Percentiles rank a stretch among this genome's conserved stretches.
Conservation (phyloP, 2,888 invertebrate genomes). For the Patella ulyssiponensis region DNA sequence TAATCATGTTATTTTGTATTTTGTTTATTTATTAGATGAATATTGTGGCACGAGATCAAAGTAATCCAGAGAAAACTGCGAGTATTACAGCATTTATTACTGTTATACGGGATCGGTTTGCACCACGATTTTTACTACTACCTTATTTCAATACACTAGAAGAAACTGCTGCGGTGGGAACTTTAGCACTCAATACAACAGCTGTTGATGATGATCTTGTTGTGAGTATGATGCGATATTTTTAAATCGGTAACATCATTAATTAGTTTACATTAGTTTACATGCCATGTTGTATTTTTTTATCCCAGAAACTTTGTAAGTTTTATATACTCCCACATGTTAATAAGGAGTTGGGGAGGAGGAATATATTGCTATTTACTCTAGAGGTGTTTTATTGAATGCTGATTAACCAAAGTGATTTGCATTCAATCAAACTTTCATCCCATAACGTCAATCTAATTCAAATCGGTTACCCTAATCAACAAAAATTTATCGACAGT, state of each 20-base stretch:
- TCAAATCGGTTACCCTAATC: too few relatives aligned
- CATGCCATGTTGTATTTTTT: too few relatives aligned
- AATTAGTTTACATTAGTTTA: too few relatives aligned
- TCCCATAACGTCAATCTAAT: too few relatives aligned
- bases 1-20: too few relatives aligned
- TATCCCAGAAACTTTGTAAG: too few relatives aligned
- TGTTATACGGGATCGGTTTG: slow-evolving; percentile 54
- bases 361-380: not conserved
- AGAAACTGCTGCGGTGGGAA: slow-evolving; percentile 42
- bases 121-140: slow-evolving; percentile 45
- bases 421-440: too few relatives aligned
- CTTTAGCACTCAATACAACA: slow-evolving; percentile 40
- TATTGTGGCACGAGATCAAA: slow-evolving; percentile 58
- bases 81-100: slow-evolving; percentile 49
- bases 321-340: too few relatives aligned
- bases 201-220: slow-evolving; percentile 56
- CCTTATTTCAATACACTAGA: slow-evolving; percentile 41
- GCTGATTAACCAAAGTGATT: too few relatives aligned
- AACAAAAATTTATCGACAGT: too few relatives aligned
- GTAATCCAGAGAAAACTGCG: slow-evolving; percentile 50
- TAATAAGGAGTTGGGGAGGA: not conserved
- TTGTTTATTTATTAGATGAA: slow-evolving; percentile 42
- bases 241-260: too few relatives aligned
- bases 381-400: too few relatives aligned
- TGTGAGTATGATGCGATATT: slow-evolving; percentile 31